Percentiles rank a stretch among this genome's conserved stretches.
These are phyloP conservation scores for Willisornis vidua DNA, from an alignment of 2,113 vertebrate genomes.

Conservation along the genomic window DNA sequence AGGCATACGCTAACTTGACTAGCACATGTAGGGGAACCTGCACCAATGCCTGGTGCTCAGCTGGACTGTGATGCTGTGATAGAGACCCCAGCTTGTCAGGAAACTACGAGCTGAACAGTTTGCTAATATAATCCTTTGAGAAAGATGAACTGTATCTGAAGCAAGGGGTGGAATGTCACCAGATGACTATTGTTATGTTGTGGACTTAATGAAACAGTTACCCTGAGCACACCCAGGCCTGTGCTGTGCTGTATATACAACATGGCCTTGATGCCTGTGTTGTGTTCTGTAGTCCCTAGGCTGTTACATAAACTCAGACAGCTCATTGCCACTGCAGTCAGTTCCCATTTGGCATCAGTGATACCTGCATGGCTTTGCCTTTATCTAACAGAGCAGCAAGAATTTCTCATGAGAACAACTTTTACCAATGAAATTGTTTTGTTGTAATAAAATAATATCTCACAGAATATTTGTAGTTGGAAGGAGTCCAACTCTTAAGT, in stretches of 20 bases:
- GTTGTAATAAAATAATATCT: neutral
- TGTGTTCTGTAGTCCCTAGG: neutral
- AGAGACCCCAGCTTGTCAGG: neutral
- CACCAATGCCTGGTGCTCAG: neutral
- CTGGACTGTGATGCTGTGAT: neutral
- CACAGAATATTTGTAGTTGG: neutral
- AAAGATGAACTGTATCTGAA: neutral
- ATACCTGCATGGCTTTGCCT: neutral
- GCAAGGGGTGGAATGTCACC: neutral
- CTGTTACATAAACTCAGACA: neutral
- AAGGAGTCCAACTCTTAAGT: neutral
- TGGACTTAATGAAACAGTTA: neutral
- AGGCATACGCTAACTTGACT: neutral
- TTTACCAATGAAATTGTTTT: neutral
- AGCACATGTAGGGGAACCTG: neutral
- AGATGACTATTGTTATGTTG: neutral
- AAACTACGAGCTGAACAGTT: neutral
- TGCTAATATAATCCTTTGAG: neutral
- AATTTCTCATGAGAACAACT: neutral
- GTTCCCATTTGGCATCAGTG: neutral
- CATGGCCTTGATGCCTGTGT: too few relatives aligned
- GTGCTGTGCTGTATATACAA: neutral
- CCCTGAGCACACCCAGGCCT: neutral
- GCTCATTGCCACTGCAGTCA: neutral
- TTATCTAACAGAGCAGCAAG: neutral